These are phyloP conservation scores for Acrocera orbiculus DNA, from an alignment of 2,888 invertebrate species.

Conservation along the genomic window DNA sequence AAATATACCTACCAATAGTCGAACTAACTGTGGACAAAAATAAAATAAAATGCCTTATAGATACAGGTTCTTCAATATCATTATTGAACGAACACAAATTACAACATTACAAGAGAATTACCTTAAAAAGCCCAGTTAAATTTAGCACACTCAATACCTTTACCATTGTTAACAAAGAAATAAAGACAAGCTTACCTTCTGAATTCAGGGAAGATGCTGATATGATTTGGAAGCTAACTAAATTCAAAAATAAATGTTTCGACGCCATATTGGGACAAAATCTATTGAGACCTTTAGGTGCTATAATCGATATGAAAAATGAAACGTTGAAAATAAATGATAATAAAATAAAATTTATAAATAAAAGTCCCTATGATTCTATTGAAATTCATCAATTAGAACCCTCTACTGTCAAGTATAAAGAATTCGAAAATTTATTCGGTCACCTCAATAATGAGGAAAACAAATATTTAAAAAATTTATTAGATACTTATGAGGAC, in stretches of 20 bases:
- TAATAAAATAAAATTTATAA: not conserved
- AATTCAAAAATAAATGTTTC: not conserved
- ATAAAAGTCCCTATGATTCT: too few relatives aligned
- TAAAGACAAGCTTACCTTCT: not conserved
- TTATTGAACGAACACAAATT: not conserved
- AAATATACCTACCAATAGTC: not conserved
- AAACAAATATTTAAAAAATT: too few relatives aligned
- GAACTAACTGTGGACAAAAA: not conserved
- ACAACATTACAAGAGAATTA: not conserved
- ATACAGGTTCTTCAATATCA: not conserved
- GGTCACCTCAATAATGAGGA: too few relatives aligned
- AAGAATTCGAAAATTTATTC: too few relatives aligned
- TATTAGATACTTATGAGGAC: too few relatives aligned
- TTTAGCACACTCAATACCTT: not conserved
- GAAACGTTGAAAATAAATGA: not conserved
- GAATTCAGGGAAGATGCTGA: not conserved
- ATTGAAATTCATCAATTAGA: too few relatives aligned
- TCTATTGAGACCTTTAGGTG: not conserved
- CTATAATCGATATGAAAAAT: not conserved
- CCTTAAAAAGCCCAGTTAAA: not conserved
- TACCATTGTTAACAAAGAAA: not conserved
- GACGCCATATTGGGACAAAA: not conserved
- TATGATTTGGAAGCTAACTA: not conserved
- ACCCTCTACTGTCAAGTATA: too few relatives aligned
- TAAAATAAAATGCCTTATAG: not conserved